phyloP scores from a whole-genome alignment of 2,888 invertebrate genomes.

The Conops quadrifasciatus region DNA sequence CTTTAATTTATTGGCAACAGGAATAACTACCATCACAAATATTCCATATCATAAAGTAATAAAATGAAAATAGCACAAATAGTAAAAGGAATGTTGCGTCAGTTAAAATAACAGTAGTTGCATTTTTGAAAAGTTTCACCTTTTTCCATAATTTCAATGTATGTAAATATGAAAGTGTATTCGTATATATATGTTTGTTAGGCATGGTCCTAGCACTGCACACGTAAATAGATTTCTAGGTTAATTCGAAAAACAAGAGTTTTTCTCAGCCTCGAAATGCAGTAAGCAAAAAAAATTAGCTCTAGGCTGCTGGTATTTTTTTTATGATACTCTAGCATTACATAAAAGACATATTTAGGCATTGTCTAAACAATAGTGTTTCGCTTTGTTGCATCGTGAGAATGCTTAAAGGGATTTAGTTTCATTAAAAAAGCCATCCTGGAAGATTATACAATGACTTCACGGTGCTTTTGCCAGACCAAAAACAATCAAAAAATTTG shows the following conservation, averaged over 20 bases:
- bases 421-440: too few relatives aligned
- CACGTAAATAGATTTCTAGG: conserved; percentile 60
- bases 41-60: conserved; percentile 8
- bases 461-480: too few relatives aligned
- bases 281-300: background rate
- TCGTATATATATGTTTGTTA: conserved; percentile 1
- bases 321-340: too few relatives aligned
- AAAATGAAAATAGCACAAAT: conserved; percentile 15
- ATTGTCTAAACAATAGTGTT: too few relatives aligned
- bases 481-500: too few relatives aligned
- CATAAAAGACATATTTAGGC: too few relatives aligned
- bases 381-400: too few relatives aligned
- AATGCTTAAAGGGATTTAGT: too few relatives aligned
- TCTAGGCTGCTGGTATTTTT: background rate
- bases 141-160: conserved; percentile 18
- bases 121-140: conserved; percentile 29
- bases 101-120: conserved; percentile 20
- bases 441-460: too few relatives aligned
- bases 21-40: conserved; percentile 5
- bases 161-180: conserved; percentile 12
- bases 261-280: too few relatives aligned
- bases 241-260: conserved; percentile 47
- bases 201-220: conserved; percentile 39
- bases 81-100: conserved; percentile 50
- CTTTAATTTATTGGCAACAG: conserved; percentile 4